Base-by-base conservation (phyloP, 2,797 vertebrate genomes). In the Hippocampus kuda region DNA sequence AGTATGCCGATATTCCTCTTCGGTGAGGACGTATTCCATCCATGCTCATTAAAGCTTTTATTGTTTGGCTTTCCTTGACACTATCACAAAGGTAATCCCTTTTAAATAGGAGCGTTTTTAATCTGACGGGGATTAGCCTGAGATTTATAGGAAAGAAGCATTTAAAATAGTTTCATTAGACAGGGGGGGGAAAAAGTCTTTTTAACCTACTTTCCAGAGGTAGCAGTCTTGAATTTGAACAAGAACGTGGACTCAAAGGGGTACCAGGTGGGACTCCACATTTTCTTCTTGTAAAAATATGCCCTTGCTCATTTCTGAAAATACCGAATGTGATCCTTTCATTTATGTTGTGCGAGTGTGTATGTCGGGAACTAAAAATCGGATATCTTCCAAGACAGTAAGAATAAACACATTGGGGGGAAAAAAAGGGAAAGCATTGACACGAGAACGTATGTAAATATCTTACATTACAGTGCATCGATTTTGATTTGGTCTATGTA, bases 41-140 rank as follows among this genome's bases (percentile, higher is more conserved):
- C 20, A 24, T 18, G 15, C 44, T 44, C 42, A 48, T 65, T 48
- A 4, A 48, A 27, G 59, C 16, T 27, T 48, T 65, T 48, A 49
- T 48, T 65, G 63, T 65, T 27, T 15, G 16, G 26, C 44, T 65
- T 44, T 44, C 42, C 41, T 16, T 3, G 41, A 46, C 62, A 26
- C 62, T 13, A 11, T 27, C 15, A 65, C 42, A 48, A 65, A 48
- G 42, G 26, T 65, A 48, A 65, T 65, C 63, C 63, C 22, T 65
- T 65, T 65, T 65, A 27, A 65, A 65, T 27, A 26, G 27, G 44
- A 27, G 5, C 8, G 1, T 16, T 10, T 49, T 64, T 65, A 48
- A 65, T 65, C 9, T 49, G 63, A 48, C 16, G 44, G 44, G 44
- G 44, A 65, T 49, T 65, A 65, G 63, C 44, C 15, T 30, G 63